phyloP scores from a whole-genome alignment of 2,797 vertebrate genomes.

The Podarcis siculus region DNA sequence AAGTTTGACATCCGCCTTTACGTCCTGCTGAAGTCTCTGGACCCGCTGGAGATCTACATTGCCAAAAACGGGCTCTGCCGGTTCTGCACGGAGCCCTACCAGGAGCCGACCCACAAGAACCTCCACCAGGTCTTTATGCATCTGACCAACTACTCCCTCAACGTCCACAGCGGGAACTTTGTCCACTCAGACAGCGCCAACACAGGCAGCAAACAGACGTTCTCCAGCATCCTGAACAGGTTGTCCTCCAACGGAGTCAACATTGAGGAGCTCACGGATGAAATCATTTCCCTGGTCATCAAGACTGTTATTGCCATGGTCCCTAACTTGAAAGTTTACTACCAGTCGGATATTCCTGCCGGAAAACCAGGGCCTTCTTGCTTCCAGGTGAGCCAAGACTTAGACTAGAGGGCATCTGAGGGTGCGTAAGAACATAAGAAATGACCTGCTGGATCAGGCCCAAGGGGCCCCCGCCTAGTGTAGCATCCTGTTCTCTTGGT shows the following conservation, averaged over 20 bases:
- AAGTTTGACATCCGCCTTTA: slow-evolving; percentile 98
- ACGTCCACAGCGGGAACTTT: slow-evolving; percentile 93
- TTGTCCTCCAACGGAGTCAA: slow-evolving; percentile 91
- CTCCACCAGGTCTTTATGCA: slow-evolving; percentile 97
- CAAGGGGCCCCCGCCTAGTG: neutral
- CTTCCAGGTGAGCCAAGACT: slow-evolving; percentile 87
- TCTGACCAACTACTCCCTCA: slow-evolving; percentile 97
- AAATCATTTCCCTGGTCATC: slow-evolving; percentile 95
- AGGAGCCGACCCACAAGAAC: slow-evolving; percentile 93
- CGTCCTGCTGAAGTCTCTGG: slow-evolving; percentile 91
- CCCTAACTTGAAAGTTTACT: slow-evolving; percentile 92
- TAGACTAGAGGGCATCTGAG: neutral
- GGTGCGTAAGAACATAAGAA: neutral
- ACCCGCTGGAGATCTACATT: slow-evolving; percentile 95
- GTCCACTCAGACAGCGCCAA: slow-evolving; percentile 91
- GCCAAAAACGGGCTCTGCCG: slow-evolving; percentile 96
- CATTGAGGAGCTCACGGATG: slow-evolving; percentile 95
- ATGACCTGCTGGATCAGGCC: neutral
- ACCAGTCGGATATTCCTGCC: slow-evolving; percentile 92
- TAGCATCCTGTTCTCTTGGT: no score
- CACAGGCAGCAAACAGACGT: slow-evolving; percentile 96
- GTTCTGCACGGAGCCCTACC: slow-evolving; percentile 97
- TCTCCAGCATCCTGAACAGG: slow-evolving; percentile 91
- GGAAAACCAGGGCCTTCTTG: slow-evolving; percentile 94
- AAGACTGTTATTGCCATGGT: slow-evolving; percentile 94